Evolutionary conservation across 1,140 invertebrate species (phyloP).

Genomic region (Brachionus rubens): DNA sequence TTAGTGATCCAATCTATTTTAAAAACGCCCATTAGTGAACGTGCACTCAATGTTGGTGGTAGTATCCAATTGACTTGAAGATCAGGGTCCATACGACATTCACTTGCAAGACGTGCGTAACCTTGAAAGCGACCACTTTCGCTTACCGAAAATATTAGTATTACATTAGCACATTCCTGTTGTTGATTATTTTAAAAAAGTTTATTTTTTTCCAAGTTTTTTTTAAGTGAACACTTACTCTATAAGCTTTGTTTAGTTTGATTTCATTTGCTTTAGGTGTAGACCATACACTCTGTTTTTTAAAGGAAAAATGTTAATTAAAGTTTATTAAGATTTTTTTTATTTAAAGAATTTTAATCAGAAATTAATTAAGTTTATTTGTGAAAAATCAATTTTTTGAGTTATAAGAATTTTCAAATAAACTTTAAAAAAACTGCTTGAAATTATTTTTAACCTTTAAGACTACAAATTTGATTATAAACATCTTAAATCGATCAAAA

Average conservation of each 20-base stretch:
- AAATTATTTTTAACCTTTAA: no score
- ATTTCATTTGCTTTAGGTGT: constrained; percentile 93
- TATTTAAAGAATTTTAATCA: not conserved
- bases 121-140: constrained; percentile 83
- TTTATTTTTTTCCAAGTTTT: not conserved
- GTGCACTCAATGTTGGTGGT: constrained; percentile 84
- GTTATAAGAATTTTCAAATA: no score
- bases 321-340: not conserved
- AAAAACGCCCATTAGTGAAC: constrained; percentile 89
- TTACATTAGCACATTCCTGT: constrained; percentile 81
- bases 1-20: constrained; percentile 83
- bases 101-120: constrained; percentile 81
- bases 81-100: constrained; percentile 81
- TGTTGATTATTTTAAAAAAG: constrained; percentile 42
- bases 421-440: no score
- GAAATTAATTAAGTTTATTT: no score
- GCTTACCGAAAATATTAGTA: constrained; percentile 93
- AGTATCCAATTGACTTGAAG: constrained; percentile 80
- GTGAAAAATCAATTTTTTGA: no score
- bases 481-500: no score
- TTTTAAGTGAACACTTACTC: constrained; percentile 53
- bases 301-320: not conserved
- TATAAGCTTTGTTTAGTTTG: constrained; percentile 88
- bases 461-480: no score
- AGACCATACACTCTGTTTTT: constrained; percentile 79